Base-by-base conservation (phyloP, 2,113 vertebrate species). In the Ciconia maguari region DNA sequence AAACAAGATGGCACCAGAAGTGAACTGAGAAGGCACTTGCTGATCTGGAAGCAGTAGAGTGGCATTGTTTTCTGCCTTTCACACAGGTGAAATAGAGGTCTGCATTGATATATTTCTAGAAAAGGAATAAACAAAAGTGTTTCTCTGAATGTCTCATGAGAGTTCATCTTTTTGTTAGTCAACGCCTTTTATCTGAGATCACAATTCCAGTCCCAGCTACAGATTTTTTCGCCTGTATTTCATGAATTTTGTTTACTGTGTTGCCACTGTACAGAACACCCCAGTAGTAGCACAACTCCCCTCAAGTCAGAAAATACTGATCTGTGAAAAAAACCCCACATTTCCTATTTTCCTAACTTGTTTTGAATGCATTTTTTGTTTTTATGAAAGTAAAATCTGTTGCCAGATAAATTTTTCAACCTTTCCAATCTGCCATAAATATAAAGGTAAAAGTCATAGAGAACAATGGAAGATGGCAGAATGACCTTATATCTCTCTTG, bases 31-130 rank as follows among this genome's bases (percentile, higher is more conserved):
- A 64, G 17, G 6, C 11, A 26, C 9, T 57, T 51, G 6, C 20
- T 89, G 24, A 29, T 82, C 29, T 51, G 38, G 26, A 82, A 94
- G 22, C 74, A 49, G 58, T 41, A 82, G 32, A 78, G 55, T 83
- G 55, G 54, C 85, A 86, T 89, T 94, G 25, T 91, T 94, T 96
- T 92, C 68, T 96, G 70, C 74, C 49, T 52, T 71, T 92, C 42
- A 65, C 16, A 46, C 2, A 32, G 7, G 5, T 72, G 27, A 92
- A 30, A 55, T 21, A 69, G 26, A 80, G 9, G 7, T 69, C 55
- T 69, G 9, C 6, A 26, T 24, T 64, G 27, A 61, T 77, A 19
- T 52, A 41, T 64, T 70, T 89, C 46, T 78, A 48, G n/a, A 38
- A 83, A 70, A 86, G 5, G 11, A 76, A 74, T 54, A 83, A 52